Conservation (phyloP, 2,113 vertebrate species). For the Siniperca chuatsi region DNA sequence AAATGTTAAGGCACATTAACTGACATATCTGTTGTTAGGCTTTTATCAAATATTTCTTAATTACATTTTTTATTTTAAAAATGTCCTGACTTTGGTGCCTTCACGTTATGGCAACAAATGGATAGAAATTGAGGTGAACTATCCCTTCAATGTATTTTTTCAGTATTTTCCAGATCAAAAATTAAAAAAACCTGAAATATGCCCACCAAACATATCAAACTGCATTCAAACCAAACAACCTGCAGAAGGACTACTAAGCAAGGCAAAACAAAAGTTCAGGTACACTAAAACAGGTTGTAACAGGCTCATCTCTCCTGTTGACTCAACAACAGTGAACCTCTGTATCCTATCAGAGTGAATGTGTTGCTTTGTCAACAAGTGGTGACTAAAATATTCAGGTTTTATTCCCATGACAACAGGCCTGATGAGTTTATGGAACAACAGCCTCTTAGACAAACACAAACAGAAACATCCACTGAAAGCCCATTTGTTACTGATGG, state of each 20-base stretch:
- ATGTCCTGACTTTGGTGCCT: not conserved
- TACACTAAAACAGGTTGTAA: not conserved
- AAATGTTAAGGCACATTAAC: not conserved
- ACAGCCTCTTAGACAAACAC: slow-evolving; percentile 17
- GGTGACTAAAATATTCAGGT: slow-evolving; percentile 15
- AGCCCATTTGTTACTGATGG: slow-evolving; percentile 48
- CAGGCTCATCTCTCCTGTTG: slow-evolving; percentile 27
- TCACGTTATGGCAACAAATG: not conserved
- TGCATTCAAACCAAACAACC: not conserved
- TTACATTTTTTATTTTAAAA: not conserved
- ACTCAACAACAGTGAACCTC: slow-evolving; percentile 15
- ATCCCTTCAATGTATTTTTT: slow-evolving; percentile 1
- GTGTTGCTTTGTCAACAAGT: slow-evolving; percentile 24
- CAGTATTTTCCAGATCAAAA: slow-evolving; percentile 5
- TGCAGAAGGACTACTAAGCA: not conserved
- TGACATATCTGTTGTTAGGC: not conserved
- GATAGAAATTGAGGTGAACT: not conserved
- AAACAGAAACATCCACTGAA: slow-evolving; percentile 20
- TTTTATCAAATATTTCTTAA: not conserved
- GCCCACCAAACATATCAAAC: not conserved
- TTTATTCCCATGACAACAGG: slow-evolving; percentile 29
- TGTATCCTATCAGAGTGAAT: not conserved
- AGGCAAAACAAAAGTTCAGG: not conserved
- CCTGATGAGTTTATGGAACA: slow-evolving; percentile 39
- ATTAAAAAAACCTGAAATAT: not conserved